Conservation (phyloP, 1,140 invertebrate genomes). For the Idris sp. region DNA sequence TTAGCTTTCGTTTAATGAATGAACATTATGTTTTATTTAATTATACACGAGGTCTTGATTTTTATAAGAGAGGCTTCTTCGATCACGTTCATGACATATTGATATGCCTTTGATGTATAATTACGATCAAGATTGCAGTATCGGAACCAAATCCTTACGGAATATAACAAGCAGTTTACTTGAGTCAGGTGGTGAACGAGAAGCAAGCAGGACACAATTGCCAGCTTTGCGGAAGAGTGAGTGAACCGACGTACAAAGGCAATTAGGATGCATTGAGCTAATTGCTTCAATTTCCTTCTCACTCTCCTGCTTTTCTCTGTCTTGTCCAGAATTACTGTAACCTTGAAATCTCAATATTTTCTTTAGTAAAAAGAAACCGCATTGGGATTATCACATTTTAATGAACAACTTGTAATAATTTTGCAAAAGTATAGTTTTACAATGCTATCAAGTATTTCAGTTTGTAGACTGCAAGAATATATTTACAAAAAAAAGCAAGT, state of each 20-base stretch:
- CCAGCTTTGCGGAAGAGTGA: slow-evolving; percentile 35
- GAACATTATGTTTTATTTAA: no score
- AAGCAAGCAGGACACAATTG: slow-evolving; percentile 27
- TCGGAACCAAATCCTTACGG: slow-evolving; percentile 53
- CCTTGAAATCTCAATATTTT: background rate
- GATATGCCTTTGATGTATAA: slow-evolving; percentile 23
- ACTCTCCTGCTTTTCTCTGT: background rate
- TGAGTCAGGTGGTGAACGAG: slow-evolving; percentile 35
- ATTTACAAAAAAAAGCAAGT: no score
- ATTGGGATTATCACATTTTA: no score
- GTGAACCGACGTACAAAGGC: slow-evolving; percentile 56
- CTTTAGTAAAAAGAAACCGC: no score
- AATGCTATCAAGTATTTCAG: no score
- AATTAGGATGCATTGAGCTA: slow-evolving; percentile 67
- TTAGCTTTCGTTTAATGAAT: no score
- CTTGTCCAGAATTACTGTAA: slow-evolving; percentile 12
- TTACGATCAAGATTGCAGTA: slow-evolving; percentile 36
- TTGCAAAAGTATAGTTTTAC: no score
- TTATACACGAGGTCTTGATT: background rate
- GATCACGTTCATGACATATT: background rate
- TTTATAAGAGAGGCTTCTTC: background rate
- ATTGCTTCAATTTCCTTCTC: slow-evolving; percentile 56
- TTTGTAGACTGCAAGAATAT: no score
- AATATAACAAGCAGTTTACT: slow-evolving; percentile 54
- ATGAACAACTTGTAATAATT: no score